Evolutionary conservation across 1,140 invertebrate genomes (phyloP).

Genomic region (Tetranychus cinnabarinus): DNA sequence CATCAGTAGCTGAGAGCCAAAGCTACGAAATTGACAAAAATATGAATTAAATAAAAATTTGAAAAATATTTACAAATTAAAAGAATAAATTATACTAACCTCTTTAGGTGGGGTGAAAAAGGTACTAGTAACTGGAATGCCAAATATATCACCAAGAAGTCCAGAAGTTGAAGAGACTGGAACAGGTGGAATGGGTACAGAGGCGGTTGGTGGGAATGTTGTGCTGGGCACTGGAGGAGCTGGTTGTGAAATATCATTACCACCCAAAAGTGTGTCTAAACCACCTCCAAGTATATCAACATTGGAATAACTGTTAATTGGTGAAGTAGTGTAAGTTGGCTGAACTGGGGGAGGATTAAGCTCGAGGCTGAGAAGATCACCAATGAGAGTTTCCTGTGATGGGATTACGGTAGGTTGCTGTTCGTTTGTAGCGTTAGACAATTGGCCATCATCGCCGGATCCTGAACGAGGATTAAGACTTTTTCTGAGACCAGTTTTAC

Average conservation of each 20-base stretch:
- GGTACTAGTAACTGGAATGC: slow-evolving; percentile 37
- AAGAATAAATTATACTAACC: slow-evolving; percentile 14
- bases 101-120: slow-evolving; percentile 52
- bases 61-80: not conserved
- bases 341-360: slow-evolving; percentile 31
- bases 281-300: slow-evolving; percentile 52
- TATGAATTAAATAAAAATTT: not conserved
- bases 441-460: slow-evolving; percentile 1
- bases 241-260: slow-evolving; percentile 9
- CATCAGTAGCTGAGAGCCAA: slow-evolving; percentile 81
- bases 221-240: slow-evolving; percentile 18
- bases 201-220: not conserved
- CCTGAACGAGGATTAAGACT: slow-evolving; percentile 17
- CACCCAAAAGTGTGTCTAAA: slow-evolving; percentile 49
- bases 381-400: slow-evolving; percentile 77
- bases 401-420: slow-evolving; percentile 49
- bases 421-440: slow-evolving; percentile 13
- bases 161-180: slow-evolving; percentile 22
- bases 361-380: slow-evolving; percentile 88
- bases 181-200: slow-evolving; percentile 9
- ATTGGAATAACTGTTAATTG: slow-evolving; percentile 15
- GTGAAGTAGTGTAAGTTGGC: slow-evolving; percentile 23
- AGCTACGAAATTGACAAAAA: slow-evolving; percentile 22
- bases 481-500: slow-evolving; percentile 23
- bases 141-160: slow-evolving; percentile 73